These are phyloP conservation scores for Sepioteuthis lessoniana DNA, from an alignment of 2,888 invertebrate species.

Conservation along the genomic window DNA sequence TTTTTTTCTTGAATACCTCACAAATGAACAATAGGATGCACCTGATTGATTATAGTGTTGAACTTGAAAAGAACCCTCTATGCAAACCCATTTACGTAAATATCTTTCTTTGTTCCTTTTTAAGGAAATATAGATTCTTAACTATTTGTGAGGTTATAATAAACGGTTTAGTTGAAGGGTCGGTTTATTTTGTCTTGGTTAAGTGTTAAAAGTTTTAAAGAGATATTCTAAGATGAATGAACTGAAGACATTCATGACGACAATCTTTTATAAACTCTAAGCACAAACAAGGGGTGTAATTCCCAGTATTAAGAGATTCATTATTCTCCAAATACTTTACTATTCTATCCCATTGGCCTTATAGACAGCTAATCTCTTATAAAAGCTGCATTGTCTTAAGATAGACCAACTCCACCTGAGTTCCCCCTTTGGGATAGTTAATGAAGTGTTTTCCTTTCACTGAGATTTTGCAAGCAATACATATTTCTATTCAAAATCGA, in stretches of 20 bases:
- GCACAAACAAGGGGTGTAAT: not conserved
- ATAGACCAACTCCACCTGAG: not conserved
- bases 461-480: not conserved
- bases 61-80: no score
- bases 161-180: no score
- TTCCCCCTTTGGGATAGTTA: not conserved
- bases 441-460: not conserved
- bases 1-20: no score
- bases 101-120: no score
- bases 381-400: not conserved
- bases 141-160: no score
- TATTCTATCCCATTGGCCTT: not conserved
- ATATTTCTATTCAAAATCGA: not conserved
- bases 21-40: no score
- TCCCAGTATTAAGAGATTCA: not conserved
- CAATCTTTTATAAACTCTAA: not conserved
- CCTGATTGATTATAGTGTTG: no score
- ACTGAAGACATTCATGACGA: not conserved
- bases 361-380: not conserved
- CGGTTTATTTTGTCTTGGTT: no score
- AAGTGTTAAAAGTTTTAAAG: no score
- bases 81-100: no score
- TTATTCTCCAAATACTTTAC: not conserved
- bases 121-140: no score
- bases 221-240: not conserved